These are phyloP conservation scores for Natator depressus DNA, from an alignment of 2,113 vertebrate species.

Conservation along the genomic window DNA sequence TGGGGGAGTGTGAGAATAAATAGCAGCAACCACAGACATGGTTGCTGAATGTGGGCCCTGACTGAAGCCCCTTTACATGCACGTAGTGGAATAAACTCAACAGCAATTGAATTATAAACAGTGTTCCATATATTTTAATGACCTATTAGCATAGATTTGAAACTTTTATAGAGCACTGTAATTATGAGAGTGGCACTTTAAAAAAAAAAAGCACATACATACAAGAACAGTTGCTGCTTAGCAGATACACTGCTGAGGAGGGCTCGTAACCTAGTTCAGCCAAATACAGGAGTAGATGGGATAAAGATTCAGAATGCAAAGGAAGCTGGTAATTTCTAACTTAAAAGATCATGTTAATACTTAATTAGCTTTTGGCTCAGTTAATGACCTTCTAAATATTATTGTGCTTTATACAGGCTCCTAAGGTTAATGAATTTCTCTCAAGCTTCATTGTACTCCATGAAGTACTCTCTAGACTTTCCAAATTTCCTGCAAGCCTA, in stretches of 20 bases:
- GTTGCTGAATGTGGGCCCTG: neutral
- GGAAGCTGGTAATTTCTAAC: neutral
- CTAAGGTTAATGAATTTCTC: conserved; percentile 14
- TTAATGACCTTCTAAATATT: neutral
- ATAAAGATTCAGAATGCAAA: neutral
- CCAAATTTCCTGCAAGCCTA: neutral
- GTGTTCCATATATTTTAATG: neutral
- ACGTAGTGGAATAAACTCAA: neutral
- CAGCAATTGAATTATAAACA: neutral
- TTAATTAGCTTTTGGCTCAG: conserved; percentile 27
- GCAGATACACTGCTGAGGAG: neutral
- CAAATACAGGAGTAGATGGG: neutral
- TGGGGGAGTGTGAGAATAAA: fast-evolving
- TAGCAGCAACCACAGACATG: neutral
- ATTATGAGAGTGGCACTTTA: neutral
- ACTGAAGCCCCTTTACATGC: neutral
- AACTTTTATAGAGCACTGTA: neutral
- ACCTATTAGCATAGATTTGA: neutral
- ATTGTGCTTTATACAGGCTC: neutral
- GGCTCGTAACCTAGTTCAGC: neutral
- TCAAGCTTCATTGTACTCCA: neutral
- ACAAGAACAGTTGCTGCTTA: neutral
- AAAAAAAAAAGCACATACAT: neutral
- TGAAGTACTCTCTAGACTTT: neutral
- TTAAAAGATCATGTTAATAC: conserved; percentile 16